phyloP scores from a whole-genome alignment of 2,113 vertebrate genomes.

The Phylloscopus trochiloides region DNA sequence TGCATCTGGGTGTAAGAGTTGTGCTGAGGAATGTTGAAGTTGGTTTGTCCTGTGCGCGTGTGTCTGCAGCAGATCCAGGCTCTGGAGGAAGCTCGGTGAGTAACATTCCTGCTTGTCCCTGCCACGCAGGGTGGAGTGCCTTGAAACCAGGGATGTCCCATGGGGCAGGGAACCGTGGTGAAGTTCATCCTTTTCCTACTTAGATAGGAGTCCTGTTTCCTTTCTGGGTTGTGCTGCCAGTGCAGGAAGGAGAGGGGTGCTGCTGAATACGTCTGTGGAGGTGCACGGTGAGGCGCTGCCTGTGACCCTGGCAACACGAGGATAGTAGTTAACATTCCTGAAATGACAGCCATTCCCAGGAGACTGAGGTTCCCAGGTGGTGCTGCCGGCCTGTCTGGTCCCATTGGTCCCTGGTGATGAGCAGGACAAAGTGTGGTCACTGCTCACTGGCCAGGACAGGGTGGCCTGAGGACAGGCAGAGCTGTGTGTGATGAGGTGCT shows the following conservation, averaged over 20 bases:
- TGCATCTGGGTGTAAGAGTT: background rate
- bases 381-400: background rate
- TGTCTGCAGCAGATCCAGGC: background rate
- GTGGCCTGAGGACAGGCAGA: background rate
- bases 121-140: fast-evolving
- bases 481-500: fast-evolving
- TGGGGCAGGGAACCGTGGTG: background rate
- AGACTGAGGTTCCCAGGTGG: background rate
- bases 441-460: background rate
- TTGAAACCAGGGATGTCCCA: background rate
- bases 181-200: background rate
- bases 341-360: background rate
- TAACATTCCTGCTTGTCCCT: background rate
- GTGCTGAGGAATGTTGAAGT: background rate
- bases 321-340: background rate
- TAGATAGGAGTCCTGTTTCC: background rate
- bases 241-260: background rate
- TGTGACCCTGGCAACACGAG: background rate
- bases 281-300: background rate
- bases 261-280: background rate
- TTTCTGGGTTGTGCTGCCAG: background rate
- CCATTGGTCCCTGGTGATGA: background rate
- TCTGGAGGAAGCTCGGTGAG: background rate
- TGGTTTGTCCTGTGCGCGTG: background rate
- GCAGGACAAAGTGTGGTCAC: background rate